A percentile compares a stretch with the other conserved stretches of the same genome.
phyloP scores from a whole-genome alignment of 1,140 invertebrate species.

The Aethina tumida region DNA sequence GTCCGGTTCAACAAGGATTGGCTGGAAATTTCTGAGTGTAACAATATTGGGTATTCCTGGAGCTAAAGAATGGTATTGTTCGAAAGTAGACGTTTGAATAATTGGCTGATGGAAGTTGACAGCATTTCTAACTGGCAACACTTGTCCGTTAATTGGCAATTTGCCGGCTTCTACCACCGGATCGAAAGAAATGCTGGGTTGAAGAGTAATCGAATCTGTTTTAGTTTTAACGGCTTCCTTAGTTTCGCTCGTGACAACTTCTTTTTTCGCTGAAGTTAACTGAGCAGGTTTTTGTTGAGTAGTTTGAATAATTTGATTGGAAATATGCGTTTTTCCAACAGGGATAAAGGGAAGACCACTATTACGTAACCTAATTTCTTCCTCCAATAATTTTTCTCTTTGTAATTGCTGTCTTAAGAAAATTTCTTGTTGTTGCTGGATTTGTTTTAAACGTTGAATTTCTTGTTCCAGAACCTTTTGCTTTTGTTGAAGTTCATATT shows the following conservation, averaged over 20 bases:
- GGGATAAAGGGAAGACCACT: slow-evolving; percentile 34
- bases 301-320: slow-evolving; percentile 1
- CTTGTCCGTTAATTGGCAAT: slow-evolving; percentile 28
- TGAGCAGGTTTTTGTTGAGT: too few relatives aligned
- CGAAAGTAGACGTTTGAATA: slow-evolving; percentile 9
- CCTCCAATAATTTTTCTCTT: slow-evolving; percentile 29
- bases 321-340: slow-evolving; percentile 14
- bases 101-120: slow-evolving; percentile 24
- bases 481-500: slow-evolving; percentile 55
- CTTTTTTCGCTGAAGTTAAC: too few relatives aligned
- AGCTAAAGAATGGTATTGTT: slow-evolving; percentile 10
- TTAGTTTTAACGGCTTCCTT: slow-evolving; percentile 1
- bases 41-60: not conserved
- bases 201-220: slow-evolving; percentile 34
- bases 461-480: slow-evolving; percentile 60
- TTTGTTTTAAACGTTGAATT: slow-evolving; percentile 28
- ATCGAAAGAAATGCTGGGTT: slow-evolving; percentile 40
- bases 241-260: too few relatives aligned
- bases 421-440: slow-evolving; percentile 53
- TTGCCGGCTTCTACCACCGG: slow-evolving; percentile 17
- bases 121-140: slow-evolving; percentile 28
- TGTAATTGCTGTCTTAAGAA: slow-evolving; percentile 45
- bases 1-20: too few relatives aligned
- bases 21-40: slow-evolving; percentile 1
- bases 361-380: slow-evolving; percentile 31